Percentiles rank a stretch among this genome's conserved stretches.
phyloP scores from a whole-genome alignment of 2,888 invertebrate genomes.

The Drosophila quasianomalipes region DNA sequence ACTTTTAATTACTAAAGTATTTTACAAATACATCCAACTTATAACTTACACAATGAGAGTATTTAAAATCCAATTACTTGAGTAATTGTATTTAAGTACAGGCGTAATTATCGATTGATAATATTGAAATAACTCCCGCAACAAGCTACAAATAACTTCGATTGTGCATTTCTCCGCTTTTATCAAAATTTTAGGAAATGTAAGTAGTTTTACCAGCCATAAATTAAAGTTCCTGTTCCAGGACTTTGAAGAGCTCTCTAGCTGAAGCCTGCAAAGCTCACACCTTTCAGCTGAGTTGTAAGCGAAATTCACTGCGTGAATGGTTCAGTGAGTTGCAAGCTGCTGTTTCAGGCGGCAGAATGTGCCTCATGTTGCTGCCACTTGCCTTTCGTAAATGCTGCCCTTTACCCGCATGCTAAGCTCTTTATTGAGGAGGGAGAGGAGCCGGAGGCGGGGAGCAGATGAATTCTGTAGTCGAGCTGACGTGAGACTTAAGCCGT shows the following conservation, averaged over 20 bases:
- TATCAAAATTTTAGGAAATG: not conserved
- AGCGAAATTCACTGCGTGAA: slow-evolving; percentile 21
- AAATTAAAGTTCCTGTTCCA: not conserved
- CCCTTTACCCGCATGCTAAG: slow-evolving; percentile 35
- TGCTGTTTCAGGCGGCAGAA: slow-evolving; percentile 11
- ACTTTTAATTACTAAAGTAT: not conserved
- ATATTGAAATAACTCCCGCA: not conserved
- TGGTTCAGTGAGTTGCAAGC: slow-evolving; percentile 22
- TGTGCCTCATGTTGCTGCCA: slow-evolving; percentile 14
- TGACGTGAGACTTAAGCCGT: slow-evolving; percentile 45
- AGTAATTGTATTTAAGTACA: not conserved
- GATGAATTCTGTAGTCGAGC: not conserved
- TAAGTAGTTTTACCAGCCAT: not conserved
- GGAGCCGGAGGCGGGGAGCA: not conserved
- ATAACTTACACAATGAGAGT: not conserved
- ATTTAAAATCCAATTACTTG: not conserved
- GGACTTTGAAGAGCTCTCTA: not conserved
- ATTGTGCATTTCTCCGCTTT: not conserved
- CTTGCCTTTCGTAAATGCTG: slow-evolving; percentile 11
- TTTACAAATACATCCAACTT: not conserved
- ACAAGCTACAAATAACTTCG: not conserved
- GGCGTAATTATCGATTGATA: not conserved
- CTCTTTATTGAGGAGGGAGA: slow-evolving; percentile 20
- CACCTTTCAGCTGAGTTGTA: slow-evolving; percentile 14
- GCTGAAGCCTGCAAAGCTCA: not conserved